These are phyloP conservation scores for Hydra vulgaris DNA, from an alignment of 30 jellyfish, hydroid and myxozoan genomes.

Conservation along the genomic window DNA sequence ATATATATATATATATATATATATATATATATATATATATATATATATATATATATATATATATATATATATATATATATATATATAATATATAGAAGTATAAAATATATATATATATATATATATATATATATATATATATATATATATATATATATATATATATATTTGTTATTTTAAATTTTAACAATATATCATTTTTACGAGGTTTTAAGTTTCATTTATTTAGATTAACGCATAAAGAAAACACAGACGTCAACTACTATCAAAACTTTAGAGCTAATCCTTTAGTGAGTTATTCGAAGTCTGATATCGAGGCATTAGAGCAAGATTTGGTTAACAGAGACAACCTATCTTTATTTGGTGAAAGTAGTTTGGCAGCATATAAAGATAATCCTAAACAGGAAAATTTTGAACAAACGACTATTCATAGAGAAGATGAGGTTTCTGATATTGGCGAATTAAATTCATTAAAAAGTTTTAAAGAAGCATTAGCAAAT, in stretches of 20 bases:
- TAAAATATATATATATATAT: too few species aligned
- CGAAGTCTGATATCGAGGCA: not conserved
- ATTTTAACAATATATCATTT: too few species aligned
- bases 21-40: too few species aligned
- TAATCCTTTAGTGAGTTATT: not conserved
- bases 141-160: too few species aligned
- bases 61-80: too few species aligned
- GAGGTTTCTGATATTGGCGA: not conserved
- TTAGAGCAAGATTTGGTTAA: not conserved
- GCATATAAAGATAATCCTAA: not conserved
- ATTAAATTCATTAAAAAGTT: not conserved
- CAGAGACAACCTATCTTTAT: not conserved
- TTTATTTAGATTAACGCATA: not conserved
- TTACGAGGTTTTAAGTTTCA: too few species aligned
- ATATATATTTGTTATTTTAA: too few species aligned
- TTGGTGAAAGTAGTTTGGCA: not conserved
- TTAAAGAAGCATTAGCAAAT: too few species aligned
- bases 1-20: too few species aligned
- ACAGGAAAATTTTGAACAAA: not conserved
- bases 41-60: too few species aligned
- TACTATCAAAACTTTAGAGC: not conserved
- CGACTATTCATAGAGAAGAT: not conserved
- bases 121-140: too few species aligned
- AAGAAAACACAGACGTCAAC: not conserved
- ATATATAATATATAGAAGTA: too few species aligned